These are phyloP conservation scores for Alviniconcha strummeri DNA, from an alignment of 2,888 invertebrate species.

Conservation along the genomic window DNA sequence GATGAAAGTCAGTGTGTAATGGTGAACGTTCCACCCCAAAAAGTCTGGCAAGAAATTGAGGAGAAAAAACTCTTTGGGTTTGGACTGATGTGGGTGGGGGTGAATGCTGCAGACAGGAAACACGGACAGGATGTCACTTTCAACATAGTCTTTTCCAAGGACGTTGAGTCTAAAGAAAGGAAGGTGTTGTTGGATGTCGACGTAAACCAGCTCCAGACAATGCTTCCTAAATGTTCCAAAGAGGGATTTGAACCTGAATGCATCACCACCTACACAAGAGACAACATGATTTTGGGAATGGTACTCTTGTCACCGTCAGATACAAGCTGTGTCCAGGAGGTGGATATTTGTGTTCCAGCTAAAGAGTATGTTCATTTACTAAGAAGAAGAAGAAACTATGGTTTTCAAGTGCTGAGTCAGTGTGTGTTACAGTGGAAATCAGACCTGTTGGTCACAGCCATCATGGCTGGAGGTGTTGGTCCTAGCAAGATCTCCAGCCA, in stretches of 20 bases:
- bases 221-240: background rate
- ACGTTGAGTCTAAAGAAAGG: background rate
- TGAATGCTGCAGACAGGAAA: slow-evolving; percentile 37
- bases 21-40: slow-evolving; percentile 42
- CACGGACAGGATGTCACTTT: background rate
- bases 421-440: slow-evolving; percentile 1
- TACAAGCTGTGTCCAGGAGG: background rate
- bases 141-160: slow-evolving; percentile 18
- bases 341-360: slow-evolving; percentile 3
- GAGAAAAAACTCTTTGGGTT: slow-evolving; percentile 43
- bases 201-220: background rate
- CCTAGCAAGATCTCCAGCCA: background rate
- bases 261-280: slow-evolving; percentile 2
- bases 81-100: slow-evolving; percentile 44
- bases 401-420: slow-evolving; percentile 22
- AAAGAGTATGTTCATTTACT: slow-evolving; percentile 1
- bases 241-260: slow-evolving; percentile 13
- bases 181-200: background rate
- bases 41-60: slow-evolving; percentile 34
- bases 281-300: background rate
- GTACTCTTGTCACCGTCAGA: background rate
- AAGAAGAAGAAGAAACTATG: background rate
- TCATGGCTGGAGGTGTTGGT: slow-evolving; percentile 3
- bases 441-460: slow-evolving; percentile 16
- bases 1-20: slow-evolving; percentile 49